Percentiles rank a stretch among this genome's conserved stretches.
These are phyloP conservation scores for Shinisaurus crocodilurus DNA, from an alignment of 2,113 vertebrate species.

Conservation along the genomic window DNA sequence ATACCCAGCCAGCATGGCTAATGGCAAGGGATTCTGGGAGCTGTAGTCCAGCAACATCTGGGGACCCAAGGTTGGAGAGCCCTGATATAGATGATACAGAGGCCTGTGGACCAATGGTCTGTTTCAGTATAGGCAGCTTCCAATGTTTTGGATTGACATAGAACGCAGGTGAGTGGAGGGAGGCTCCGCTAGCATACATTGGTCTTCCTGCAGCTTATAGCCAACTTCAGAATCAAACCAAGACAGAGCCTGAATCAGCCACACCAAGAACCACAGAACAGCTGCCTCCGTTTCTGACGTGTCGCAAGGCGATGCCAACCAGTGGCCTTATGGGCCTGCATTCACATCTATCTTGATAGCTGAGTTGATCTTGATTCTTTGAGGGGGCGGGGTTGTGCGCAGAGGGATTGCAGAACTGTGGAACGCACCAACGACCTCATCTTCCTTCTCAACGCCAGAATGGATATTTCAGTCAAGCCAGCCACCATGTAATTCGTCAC, in stretches of 20 bases:
- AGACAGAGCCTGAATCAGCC: neutral
- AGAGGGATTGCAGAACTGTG: neutral
- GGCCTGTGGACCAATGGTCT: too few species aligned
- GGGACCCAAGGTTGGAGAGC: too few species aligned
- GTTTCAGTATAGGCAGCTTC: too few species aligned
- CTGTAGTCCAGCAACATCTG: too few species aligned
- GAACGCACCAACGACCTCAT: too few species aligned
- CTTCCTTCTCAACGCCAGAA: conserved; percentile 24
- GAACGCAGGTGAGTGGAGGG: neutral
- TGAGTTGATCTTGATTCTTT: too few species aligned
- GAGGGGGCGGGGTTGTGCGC: neutral
- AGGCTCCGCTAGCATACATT: too few species aligned
- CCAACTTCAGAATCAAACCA: neutral
- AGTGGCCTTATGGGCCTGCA: neutral
- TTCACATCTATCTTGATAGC: neutral
- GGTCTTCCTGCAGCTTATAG: too few species aligned
- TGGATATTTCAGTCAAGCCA: conserved; percentile 21
- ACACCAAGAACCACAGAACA: neutral
- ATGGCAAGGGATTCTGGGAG: too few species aligned
- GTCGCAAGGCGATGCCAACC: neutral
- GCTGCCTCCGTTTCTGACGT: neutral
- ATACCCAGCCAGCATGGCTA: too few species aligned
- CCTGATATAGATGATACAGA: too few species aligned
- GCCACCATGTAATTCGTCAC: conserved; percentile 36
- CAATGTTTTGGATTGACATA: neutral